Conservation (phyloP, 2,113 vertebrate species). For the Malurus alboscapulatus region DNA sequence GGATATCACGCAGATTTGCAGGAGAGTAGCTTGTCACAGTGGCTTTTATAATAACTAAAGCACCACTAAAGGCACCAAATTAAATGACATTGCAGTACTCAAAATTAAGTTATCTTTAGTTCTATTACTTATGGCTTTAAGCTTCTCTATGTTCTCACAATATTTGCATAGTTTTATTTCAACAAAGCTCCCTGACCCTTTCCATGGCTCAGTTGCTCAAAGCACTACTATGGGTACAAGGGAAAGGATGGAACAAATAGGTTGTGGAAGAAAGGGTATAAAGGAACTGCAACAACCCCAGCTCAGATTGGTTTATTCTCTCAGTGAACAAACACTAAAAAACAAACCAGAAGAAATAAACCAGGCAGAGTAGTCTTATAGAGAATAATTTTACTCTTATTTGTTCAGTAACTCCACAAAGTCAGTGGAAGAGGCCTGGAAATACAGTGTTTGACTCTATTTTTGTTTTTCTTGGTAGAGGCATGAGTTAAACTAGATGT, state of each 20-base stretch:
- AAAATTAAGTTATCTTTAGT: neutral
- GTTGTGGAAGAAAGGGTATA: neutral
- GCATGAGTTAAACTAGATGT: neutral
- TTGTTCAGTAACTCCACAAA: neutral
- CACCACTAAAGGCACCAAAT: neutral
- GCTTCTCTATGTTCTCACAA: neutral
- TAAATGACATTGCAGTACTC: neutral
- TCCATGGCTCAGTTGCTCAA: neutral
- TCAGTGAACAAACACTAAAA: neutral
- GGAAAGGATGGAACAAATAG: neutral
- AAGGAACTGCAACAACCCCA: neutral
- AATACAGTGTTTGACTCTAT: neutral
- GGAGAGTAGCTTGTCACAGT: neutral
- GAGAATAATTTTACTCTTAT: neutral
- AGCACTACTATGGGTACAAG: neutral
- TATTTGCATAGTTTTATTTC: neutral
- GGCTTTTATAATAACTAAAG: constrained; percentile 4
- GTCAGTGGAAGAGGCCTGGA: neutral
- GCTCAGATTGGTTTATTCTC: neutral
- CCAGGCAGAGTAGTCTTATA: neutral
- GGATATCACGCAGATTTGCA: constrained; percentile 14
- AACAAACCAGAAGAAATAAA: neutral
- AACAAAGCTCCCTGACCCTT: neutral
- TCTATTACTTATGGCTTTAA: neutral
- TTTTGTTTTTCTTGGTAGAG: neutral